phyloP scores from a whole-genome alignment of 2,113 vertebrate species.

The Plecotus auritus region DNA sequence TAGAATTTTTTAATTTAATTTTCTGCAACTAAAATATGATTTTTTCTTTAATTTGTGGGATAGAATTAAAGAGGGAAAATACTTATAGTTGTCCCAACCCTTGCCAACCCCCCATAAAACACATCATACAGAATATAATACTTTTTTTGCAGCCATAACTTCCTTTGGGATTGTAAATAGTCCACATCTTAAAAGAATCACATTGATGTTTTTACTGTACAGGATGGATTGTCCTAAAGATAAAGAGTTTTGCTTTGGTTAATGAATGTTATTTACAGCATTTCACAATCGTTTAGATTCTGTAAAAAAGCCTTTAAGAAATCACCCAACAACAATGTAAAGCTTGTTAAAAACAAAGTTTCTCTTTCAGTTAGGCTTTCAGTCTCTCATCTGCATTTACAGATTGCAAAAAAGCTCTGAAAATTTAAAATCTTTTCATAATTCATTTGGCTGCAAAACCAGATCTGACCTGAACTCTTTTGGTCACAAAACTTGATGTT shows the following conservation, averaged over 20 bases:
- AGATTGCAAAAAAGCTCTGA: background rate
- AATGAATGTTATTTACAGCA: background rate
- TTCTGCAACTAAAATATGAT: background rate
- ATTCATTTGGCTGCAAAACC: background rate
- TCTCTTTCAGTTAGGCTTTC: background rate
- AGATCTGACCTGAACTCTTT: background rate
- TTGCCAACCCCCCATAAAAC: background rate
- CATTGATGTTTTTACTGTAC: background rate
- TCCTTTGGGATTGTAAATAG: background rate
- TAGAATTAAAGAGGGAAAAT: background rate
- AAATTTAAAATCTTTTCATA: slow-evolving; percentile 17
- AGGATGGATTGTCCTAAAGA: background rate
- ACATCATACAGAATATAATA: background rate
- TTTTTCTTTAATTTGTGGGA: background rate
- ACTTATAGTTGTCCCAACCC: background rate
- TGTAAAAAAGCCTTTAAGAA: background rate
- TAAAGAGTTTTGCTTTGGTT: background rate
- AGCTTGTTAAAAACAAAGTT: slow-evolving; percentile 2
- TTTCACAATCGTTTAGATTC: background rate
- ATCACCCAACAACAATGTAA: background rate
- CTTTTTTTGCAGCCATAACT: background rate
- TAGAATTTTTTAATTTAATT: background rate
- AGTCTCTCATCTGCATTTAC: background rate
- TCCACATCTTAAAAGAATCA: background rate
- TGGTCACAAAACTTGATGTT: background rate